A percentile compares a stretch with the other conserved stretches of the same genome.
Evolutionary conservation across 2,888 invertebrate genomes (phyloP).

Genomic region (Dynastes hyllus): DNA sequence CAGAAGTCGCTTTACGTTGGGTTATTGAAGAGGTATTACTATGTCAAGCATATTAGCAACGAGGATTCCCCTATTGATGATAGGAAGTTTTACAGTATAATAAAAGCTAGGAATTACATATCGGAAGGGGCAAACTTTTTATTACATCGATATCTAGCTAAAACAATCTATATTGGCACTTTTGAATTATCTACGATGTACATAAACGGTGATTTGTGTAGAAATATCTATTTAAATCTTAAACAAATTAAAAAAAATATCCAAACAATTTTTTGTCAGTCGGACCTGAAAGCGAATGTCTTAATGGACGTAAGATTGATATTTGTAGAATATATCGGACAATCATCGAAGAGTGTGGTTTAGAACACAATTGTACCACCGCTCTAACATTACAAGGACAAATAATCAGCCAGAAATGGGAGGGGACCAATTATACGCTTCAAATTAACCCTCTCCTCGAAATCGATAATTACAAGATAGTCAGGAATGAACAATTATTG

Average conservation of each 20-base stretch:
- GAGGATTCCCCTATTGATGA: slow-evolving; percentile 69
- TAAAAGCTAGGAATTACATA: slow-evolving; percentile 72
- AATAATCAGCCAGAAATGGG: slow-evolving; percentile 78
- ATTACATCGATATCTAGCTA: slow-evolving; percentile 76
- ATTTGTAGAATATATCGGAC: slow-evolving; percentile 77
- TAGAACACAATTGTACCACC: slow-evolving; percentile 73
- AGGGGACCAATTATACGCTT: slow-evolving; percentile 74
- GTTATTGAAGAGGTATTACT: slow-evolving; percentile 75
- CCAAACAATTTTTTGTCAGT: not conserved
- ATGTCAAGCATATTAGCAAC: slow-evolving; percentile 72
- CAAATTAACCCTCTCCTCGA: slow-evolving; percentile 75
- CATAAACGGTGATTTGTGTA: slow-evolving; percentile 76
- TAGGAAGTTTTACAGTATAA: slow-evolving; percentile 73
- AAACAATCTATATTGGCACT: slow-evolving; percentile 73
- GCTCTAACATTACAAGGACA: slow-evolving; percentile 75
- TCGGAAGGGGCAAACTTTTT: slow-evolving; percentile 79
- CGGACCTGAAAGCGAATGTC: slow-evolving; percentile 73
- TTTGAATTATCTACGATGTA: slow-evolving; percentile 75
- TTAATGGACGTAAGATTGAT: slow-evolving; percentile 73
- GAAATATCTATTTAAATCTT: slow-evolving; percentile 76
- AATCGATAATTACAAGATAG: slow-evolving; percentile 60
- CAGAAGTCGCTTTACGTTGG: slow-evolving; percentile 75
- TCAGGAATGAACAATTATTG: slow-evolving; percentile 67
- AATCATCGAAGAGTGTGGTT: slow-evolving; percentile 74
- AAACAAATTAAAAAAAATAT: not conserved